phyloP scores from a whole-genome alignment of 2,113 vertebrate species.

The Capreolus pygargus region DNA sequence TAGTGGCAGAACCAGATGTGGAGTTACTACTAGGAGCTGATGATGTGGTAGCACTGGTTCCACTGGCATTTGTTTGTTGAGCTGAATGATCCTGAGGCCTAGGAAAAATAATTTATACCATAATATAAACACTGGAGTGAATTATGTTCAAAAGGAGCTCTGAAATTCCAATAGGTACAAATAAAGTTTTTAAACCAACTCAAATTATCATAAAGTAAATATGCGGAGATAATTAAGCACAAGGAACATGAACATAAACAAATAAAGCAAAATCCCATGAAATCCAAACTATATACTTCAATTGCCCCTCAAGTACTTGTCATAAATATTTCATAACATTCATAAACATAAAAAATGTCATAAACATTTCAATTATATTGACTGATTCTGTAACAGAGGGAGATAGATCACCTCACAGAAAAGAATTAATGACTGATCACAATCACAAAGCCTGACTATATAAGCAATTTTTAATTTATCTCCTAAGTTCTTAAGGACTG shows the following conservation, averaged over 20 bases:
- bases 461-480: background rate
- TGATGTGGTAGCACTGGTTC: slow-evolving; percentile 76
- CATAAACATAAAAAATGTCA: background rate
- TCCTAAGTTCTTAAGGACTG: background rate
- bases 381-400: background rate
- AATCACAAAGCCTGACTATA: background rate
- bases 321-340: background rate
- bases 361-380: background rate
- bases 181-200: slow-evolving; percentile 38
- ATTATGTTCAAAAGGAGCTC: slow-evolving; percentile 38
- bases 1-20: slow-evolving; percentile 80
- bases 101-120: slow-evolving; percentile 48
- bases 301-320: background rate
- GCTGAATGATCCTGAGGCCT: slow-evolving; percentile 83
- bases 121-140: background rate
- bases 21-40: slow-evolving; percentile 81
- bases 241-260: background rate
- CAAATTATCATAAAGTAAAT: background rate
- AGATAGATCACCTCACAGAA: background rate
- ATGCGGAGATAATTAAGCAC: background rate
- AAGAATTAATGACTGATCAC: background rate
- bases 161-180: slow-evolving; percentile 20
- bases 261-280: background rate
- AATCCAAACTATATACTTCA: background rate
- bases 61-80: slow-evolving; percentile 79